Evolutionary conservation across 1,140 invertebrate genomes (phyloP), one percentile per base, ranked within the genome.

Genomic region (Leptonema lineaticorne): DNA sequence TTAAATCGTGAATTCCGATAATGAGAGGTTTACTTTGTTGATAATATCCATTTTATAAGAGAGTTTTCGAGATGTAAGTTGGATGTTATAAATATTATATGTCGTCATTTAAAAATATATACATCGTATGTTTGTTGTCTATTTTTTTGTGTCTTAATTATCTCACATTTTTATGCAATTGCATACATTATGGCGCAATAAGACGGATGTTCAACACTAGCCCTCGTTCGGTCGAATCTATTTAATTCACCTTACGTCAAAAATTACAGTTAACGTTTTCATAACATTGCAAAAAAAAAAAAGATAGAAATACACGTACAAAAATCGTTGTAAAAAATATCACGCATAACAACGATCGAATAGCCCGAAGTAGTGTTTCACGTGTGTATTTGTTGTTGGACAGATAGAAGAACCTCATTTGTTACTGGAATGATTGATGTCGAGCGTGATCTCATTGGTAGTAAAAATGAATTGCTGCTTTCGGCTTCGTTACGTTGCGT

Each of bases 391-490:
- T 53, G 30, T 62, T 45, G 37, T 24, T 20, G 29, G 59, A 45
- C 33, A 45, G 59, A 62, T 62, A 45, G 59, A 45, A 53, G 50
- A 59, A 50, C 41, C 62, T 30, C 62, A 64, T 64, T 64, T 64
- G 62, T 64, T 64, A 50, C 14, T 11, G 41, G 41, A 50, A 64
- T 64, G 62, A 64, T 64, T 64, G 62, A 64, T 64, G 62, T 30
- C 62, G 27, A 41, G 18, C 41, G 33, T 64, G 62, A 64, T 64
- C 62, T 64, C 62, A 64, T 64, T 64, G 62, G 30, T 62, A 9
- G 59, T 45, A 53, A 53, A 53, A 53, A 53, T 53, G 50, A 53
- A 53, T 53, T 53, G 50, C 50, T 20, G 18, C 18, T 24, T 22
- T 26, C 50, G 2, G 24, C 20, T 53, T 22, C 27, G 2, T 41